Conservation (phyloP, 2,113 vertebrate genomes). For the Trochalopteron elliotii region DNA sequence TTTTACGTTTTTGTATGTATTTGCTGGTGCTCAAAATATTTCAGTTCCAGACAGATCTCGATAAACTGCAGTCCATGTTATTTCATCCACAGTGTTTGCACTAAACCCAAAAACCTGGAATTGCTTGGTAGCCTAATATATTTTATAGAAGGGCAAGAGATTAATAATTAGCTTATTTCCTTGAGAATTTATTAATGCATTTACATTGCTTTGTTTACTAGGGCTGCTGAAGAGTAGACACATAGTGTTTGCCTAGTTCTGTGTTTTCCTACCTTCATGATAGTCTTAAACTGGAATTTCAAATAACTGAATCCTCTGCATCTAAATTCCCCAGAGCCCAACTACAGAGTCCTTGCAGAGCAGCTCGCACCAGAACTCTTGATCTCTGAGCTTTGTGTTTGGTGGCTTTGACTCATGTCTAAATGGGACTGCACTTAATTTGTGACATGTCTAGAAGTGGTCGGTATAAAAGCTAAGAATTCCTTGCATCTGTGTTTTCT, state of each 20-base stretch:
- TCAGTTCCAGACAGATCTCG: neutral
- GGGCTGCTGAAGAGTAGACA: neutral
- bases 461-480: neutral
- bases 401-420: neutral
- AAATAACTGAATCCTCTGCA: neutral
- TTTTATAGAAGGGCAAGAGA: neutral
- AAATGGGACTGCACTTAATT: conserved; percentile 2
- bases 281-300: neutral
- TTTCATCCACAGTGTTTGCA: neutral
- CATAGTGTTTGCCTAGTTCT: neutral
- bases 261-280: neutral
- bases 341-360: neutral
- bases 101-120: neutral
- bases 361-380: neutral
- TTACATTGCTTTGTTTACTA: neutral
- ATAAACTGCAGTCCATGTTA: neutral
- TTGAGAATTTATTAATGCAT: neutral
- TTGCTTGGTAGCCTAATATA: neutral
- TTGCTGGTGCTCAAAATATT: neutral
- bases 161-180: neutral
- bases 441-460: neutral
- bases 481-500: conserved; percentile 1
- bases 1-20: neutral
- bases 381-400: neutral
- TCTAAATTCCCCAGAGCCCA: neutral